Conservation (phyloP, 2,888 invertebrate species). For the Atethmia centrago region DNA sequence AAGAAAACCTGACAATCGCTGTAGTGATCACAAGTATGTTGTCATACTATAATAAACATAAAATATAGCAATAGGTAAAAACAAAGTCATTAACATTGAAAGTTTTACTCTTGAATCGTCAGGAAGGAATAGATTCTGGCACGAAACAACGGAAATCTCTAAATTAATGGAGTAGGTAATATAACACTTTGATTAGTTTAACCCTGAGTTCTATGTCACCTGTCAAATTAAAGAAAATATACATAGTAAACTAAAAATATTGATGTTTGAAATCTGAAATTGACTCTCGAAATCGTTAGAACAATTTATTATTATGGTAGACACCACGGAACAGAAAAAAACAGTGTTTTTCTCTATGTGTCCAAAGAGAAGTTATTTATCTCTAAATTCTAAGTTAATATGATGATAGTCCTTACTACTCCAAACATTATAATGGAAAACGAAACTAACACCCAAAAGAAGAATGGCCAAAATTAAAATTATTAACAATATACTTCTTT, state of each 20-base stretch:
- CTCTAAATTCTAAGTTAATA: background rate
- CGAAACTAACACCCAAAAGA: background rate
- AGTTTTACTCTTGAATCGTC: slow-evolving; percentile 3
- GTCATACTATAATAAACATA: background rate
- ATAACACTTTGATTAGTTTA: slow-evolving; percentile 24
- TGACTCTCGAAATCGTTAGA: background rate
- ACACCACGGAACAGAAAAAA: too few species aligned
- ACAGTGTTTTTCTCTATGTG: too few species aligned
- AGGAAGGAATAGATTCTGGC: slow-evolving; percentile 44
- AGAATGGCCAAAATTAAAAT: background rate
- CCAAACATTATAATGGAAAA: background rate
- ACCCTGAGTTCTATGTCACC: slow-evolving; percentile 24
- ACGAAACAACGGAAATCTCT: slow-evolving; percentile 43
- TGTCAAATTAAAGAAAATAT: slow-evolving; percentile 6
- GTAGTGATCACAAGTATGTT: background rate
- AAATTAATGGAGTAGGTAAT: slow-evolving; percentile 28
- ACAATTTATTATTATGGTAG: background rate
- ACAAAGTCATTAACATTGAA: background rate
- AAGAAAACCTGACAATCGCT: background rate
- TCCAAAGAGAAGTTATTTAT: background rate
- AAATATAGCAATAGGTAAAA: background rate
- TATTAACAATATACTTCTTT: background rate
- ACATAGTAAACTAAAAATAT: background rate
- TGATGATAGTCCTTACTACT: background rate
- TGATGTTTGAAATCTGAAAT: background rate